Conservation (phyloP, 2,888 invertebrate species). For the Callosobruchus maculatus region DNA sequence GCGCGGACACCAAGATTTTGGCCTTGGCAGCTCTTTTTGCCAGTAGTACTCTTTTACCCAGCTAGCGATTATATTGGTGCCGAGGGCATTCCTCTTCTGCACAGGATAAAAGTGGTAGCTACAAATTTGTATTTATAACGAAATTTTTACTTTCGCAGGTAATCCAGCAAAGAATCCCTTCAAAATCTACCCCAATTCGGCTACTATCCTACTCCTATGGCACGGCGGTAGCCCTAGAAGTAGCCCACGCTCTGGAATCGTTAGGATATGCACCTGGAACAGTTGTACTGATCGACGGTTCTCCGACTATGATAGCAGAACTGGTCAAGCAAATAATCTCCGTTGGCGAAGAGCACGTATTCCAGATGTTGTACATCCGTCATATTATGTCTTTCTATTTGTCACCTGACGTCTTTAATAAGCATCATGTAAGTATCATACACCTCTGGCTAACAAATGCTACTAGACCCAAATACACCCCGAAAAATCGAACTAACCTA, state of each 20-base stretch:
- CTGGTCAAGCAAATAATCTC: conserved; percentile 49
- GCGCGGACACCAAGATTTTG: too few species aligned
- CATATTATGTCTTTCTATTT: conserved; percentile 51
- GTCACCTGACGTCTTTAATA: conserved; percentile 47
- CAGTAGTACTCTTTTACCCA: too few species aligned
- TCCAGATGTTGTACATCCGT: conserved; percentile 54
- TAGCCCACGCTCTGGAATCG: conserved; percentile 68
- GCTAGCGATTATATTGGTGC: too few species aligned
- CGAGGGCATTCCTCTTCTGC: too few species aligned
- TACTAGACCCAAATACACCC: too few species aligned
- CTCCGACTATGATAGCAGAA: conserved; percentile 62
- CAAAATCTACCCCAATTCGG: conserved; percentile 60
- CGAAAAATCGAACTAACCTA: too few species aligned
- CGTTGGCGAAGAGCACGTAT: conserved; percentile 49
- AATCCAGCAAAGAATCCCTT: conserved; percentile 55
- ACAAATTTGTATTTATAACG: too few species aligned
- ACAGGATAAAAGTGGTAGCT: too few species aligned
- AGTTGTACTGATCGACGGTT: conserved; percentile 76
- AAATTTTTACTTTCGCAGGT: conserved; percentile 39
- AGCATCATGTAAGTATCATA: conserved; percentile 38
- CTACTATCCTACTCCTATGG: conserved; percentile 90
- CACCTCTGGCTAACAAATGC: too few species aligned
- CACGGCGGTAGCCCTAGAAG: conserved; percentile 69
- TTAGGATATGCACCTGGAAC: conserved; percentile 59
- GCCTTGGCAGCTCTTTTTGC: too few species aligned